phyloP scores from a whole-genome alignment of 2,797 vertebrate species.

The Takifugu ocellatus region DNA sequence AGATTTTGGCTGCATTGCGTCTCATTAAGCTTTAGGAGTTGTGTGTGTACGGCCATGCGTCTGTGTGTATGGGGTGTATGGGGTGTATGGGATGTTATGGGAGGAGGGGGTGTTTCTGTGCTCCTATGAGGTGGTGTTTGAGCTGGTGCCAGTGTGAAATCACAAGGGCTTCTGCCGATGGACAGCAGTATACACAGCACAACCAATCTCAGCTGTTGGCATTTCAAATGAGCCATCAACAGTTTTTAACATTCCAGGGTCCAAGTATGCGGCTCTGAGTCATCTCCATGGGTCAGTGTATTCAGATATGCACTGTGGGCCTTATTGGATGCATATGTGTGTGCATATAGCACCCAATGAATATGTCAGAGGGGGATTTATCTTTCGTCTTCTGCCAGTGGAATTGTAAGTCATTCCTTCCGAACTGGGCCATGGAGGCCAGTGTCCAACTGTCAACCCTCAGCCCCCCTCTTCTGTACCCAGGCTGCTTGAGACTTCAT shows the following conservation, averaged over 20 bases:
- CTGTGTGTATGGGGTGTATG: background rate
- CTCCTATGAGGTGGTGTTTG: constrained; percentile 57
- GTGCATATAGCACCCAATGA: constrained; percentile 35
- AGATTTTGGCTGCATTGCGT: too few relatives aligned
- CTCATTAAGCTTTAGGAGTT: constrained; percentile 4
- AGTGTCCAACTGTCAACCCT: constrained; percentile 54
- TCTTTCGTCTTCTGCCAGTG: constrained; percentile 46
- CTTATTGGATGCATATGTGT: constrained; percentile 26
- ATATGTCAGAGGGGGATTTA: constrained; percentile 43
- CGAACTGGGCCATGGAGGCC: constrained; percentile 57
- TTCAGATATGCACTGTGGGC: constrained; percentile 27
- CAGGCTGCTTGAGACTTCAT: constrained; percentile 67
- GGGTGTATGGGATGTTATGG: constrained; percentile 21
- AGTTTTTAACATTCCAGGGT: constrained; percentile 66
- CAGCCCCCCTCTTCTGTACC: constrained; percentile 9
- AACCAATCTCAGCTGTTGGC: constrained; percentile 70
- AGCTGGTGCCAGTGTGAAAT: constrained; percentile 72
- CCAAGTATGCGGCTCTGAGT: constrained; percentile 50
- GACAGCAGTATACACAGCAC: constrained; percentile 25
- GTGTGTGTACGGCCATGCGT: constrained; percentile 6
- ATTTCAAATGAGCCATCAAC: constrained; percentile 76
- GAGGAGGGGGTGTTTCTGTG: constrained; percentile 21
- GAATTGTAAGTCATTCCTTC: constrained; percentile 49
- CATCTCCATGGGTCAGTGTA: constrained; percentile 51
- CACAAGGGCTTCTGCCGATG: constrained; percentile 63